Percentiles rank a stretch among this genome's conserved stretches.
Conservation (phyloP, 2,888 invertebrate species). For the Tenthredo scrophulariae region DNA sequence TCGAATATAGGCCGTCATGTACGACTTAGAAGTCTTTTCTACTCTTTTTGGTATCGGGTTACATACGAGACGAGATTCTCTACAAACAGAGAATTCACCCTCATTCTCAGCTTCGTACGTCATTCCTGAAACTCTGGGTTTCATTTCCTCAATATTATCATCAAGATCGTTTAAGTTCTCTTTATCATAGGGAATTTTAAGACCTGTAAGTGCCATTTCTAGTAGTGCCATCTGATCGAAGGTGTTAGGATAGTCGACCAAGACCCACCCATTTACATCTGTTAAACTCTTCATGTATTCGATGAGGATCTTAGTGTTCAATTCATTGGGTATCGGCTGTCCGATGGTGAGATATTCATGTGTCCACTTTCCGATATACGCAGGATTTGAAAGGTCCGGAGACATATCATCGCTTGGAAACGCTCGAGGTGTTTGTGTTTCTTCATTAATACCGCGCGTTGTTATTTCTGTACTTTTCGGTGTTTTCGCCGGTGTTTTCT, state of each 20-base stretch:
- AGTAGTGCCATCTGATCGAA: slow-evolving; percentile 82
- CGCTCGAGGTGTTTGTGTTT: slow-evolving; percentile 82
- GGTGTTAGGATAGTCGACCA: slow-evolving; percentile 83
- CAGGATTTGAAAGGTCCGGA: slow-evolving; percentile 77
- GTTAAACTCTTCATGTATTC: slow-evolving; percentile 81
- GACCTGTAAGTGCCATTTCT: slow-evolving; percentile 82
- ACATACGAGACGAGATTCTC: slow-evolving; percentile 80
- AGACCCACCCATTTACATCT: slow-evolving; percentile 82
- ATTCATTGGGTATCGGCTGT: slow-evolving; percentile 80
- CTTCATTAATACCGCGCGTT: slow-evolving; percentile 73
- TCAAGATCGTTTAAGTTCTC: slow-evolving; percentile 74
- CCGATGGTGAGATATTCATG: slow-evolving; percentile 81
- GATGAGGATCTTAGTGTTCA: slow-evolving; percentile 81
- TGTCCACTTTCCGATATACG: slow-evolving; percentile 81
- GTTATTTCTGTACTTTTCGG: slow-evolving; percentile 65
- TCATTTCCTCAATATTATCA: slow-evolving; percentile 65
- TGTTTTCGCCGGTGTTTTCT: slow-evolving; percentile 76
- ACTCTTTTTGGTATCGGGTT: slow-evolving; percentile 78
- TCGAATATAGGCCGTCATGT: slow-evolving; percentile 82
- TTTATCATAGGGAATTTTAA: slow-evolving; percentile 77
- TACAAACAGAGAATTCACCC: slow-evolving; percentile 75
- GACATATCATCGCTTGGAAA: slow-evolving; percentile 82
- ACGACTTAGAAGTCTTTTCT: slow-evolving; percentile 79
- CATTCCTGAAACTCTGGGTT: slow-evolving; percentile 60
- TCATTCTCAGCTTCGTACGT: slow-evolving; percentile 78